A percentile compares a stretch with the other conserved stretches of the same genome.
These are phyloP conservation scores for Lamellibrachia luymesi DNA, from an alignment of 1,140 invertebrate species.

Conservation along the genomic window DNA sequence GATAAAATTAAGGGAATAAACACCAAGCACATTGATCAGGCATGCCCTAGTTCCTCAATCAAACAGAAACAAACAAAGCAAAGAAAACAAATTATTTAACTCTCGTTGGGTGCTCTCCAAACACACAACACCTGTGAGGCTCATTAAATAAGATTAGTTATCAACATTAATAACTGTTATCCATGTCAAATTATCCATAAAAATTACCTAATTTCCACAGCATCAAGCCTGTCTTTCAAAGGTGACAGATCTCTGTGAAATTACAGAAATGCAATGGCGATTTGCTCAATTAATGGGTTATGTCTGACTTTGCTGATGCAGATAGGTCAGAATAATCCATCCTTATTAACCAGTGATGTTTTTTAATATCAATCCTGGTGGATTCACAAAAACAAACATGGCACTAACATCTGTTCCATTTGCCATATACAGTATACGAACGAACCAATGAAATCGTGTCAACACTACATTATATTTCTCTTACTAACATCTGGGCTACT, in stretches of 20 bases:
- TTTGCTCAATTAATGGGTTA: not conserved
- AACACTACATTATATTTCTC: no score
- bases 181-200: not conserved
- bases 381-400: not conserved
- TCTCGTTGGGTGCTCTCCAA: not conserved
- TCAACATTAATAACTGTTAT: not conserved
- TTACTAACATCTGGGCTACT: no score
- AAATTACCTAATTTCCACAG: not conserved
- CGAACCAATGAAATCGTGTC: no score
- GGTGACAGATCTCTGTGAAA: not conserved
- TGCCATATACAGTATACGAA: not conserved
- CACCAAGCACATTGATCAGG: not conserved
- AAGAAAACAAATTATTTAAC: not conserved
- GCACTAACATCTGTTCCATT: not conserved
- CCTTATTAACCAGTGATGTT: not conserved
- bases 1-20: not conserved
- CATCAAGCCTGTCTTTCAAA: not conserved
- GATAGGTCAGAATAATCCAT: not conserved
- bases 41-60: not conserved
- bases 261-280: not conserved
- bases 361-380: not conserved
- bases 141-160: not conserved
- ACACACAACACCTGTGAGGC: not conserved
- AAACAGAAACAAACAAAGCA: not conserved
- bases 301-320: not conserved